Conservation (phyloP, 2,797 vertebrate genomes). For the Enteromius argenteus region DNA sequence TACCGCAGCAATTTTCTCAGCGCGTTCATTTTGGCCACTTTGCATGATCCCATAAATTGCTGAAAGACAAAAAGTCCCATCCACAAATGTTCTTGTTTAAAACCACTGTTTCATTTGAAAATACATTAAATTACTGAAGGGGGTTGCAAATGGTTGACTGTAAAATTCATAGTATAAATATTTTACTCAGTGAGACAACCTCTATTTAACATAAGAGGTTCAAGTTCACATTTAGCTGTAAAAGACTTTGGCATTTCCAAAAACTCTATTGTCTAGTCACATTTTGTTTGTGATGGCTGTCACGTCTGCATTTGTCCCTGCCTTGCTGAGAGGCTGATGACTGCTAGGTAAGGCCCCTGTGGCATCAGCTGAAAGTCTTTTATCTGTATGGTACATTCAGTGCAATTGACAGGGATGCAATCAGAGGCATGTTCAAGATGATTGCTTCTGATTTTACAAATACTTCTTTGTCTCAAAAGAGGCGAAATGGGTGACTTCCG, state of each 20-base stretch:
- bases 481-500: constrained; percentile 38
- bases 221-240: constrained; percentile 5
- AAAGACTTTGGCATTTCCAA: neutral
- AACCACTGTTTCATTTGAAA: neutral
- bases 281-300: constrained; percentile 58
- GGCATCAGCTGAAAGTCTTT: constrained; percentile 58
- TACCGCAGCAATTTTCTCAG: neutral
- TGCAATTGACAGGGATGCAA: constrained; percentile 64
- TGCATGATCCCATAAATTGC: neutral
- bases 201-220: neutral
- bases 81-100: neutral
- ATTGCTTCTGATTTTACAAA: constrained; percentile 63
- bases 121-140: neutral
- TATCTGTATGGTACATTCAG: constrained; percentile 63
- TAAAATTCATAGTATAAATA: neutral
- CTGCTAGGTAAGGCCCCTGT: constrained; percentile 54
- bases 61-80: neutral
- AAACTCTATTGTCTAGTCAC: constrained; percentile 17
- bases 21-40: neutral
- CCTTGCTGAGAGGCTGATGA: constrained; percentile 59
- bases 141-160: neutral
- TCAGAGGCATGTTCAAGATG: constrained; percentile 63
- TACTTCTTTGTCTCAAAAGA: constrained; percentile 55
- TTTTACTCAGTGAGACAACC: neutral
- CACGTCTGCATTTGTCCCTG: constrained; percentile 61